phyloP scores from a whole-genome alignment of 2,797 vertebrate genomes.

The Neostethus bicornis region DNA sequence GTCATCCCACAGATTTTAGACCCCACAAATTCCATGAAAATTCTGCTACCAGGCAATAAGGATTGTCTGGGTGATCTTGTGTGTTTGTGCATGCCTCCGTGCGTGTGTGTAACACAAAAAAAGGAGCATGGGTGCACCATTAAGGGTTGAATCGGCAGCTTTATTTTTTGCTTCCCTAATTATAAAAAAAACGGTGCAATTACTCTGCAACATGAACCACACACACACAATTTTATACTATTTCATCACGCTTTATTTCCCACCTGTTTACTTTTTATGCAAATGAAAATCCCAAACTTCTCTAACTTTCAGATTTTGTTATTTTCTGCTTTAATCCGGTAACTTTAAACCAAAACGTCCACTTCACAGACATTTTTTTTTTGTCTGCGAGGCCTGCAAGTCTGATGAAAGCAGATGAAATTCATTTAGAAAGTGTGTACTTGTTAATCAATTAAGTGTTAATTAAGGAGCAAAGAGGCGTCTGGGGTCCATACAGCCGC shows the following conservation, averaged over 20 bases:
- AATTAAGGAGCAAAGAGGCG: conserved; percentile 64
- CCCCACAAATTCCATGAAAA: not conserved
- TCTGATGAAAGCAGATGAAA: conserved; percentile 70
- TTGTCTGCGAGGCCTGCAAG: conserved; percentile 12
- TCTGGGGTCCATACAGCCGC: conserved; percentile 64
- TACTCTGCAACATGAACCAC: conserved; percentile 23
- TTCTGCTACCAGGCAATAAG: conserved; percentile 21
- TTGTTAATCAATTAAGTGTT: conserved; percentile 75
- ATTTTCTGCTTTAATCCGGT: not conserved
- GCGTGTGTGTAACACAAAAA: conserved; percentile 27
- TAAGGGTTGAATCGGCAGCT: conserved; percentile 61
- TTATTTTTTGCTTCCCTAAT: conserved; percentile 54
- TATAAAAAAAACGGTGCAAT: conserved; percentile 54
- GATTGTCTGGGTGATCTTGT: conserved; percentile 19
- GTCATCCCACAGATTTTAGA: not conserved
- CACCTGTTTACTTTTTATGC: conserved; percentile 15
- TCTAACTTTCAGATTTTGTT: not conserved
- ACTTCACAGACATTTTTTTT: not conserved
- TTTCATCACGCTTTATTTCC: too few relatives aligned
- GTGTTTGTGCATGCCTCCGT: conserved; percentile 15
- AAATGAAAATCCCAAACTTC: conserved; percentile 11
- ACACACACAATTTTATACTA: too few relatives aligned
- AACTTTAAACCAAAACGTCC: not conserved
- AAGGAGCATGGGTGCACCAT: conserved; percentile 35
- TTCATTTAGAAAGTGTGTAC: conserved; percentile 53